Percentiles rank a stretch among this genome's conserved stretches.
These are phyloP conservation scores for Galagoides demidoff DNA, from an alignment of 2,797 vertebrate genomes.

Conservation along the genomic window DNA sequence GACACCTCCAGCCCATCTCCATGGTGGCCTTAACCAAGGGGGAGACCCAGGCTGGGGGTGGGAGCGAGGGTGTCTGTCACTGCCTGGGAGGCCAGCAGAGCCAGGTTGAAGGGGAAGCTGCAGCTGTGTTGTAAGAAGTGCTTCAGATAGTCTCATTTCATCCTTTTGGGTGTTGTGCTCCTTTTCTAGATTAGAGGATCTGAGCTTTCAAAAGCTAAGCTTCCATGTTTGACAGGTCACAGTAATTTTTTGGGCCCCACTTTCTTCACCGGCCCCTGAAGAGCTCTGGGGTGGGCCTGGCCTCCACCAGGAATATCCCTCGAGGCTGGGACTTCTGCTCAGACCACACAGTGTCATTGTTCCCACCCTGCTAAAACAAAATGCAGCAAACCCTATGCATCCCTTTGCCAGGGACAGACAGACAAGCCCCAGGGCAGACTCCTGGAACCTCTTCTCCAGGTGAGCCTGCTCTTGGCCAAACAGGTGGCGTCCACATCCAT, in stretches of 20 bases:
- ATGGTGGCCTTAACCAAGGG: not conserved
- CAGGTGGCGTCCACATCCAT: not conserved
- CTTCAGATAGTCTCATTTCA: not conserved
- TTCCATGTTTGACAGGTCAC: not conserved
- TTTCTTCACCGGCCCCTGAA: not conserved
- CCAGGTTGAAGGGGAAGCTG: not conserved
- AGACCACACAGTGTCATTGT: not conserved
- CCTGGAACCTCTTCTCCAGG: not conserved
- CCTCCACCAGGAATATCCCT: not conserved
- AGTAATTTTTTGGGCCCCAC: not conserved
- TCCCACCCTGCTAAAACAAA: not conserved
- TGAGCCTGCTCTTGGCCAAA: not conserved
- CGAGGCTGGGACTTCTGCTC: not conserved
- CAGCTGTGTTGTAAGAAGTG: not conserved
- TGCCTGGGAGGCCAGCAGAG: not conserved
- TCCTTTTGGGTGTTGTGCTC: not conserved
- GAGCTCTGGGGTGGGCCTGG: too few species aligned
- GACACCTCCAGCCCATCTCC: not conserved
- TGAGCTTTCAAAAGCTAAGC: not conserved
- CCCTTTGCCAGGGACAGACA: not conserved
- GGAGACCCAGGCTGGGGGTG: not conserved
- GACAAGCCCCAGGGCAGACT: not conserved
- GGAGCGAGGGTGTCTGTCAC: rapidly evolving
- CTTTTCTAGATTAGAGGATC: not conserved
- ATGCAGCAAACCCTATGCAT: rapidly evolving